Conservation (phyloP, 2,888 invertebrate species). For the Pteria penguin region DNA sequence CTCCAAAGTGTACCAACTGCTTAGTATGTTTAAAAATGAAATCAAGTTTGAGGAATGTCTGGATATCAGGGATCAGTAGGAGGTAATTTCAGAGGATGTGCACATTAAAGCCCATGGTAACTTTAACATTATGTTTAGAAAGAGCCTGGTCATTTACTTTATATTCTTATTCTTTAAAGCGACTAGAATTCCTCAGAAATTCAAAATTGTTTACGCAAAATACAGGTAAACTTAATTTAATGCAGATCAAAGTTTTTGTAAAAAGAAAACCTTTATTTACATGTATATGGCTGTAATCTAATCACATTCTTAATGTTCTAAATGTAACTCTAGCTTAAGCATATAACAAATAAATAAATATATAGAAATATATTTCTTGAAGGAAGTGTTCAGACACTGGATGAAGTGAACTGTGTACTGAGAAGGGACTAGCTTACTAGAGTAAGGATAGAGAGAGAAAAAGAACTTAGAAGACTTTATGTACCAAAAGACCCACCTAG, state of each 20-base stretch:
- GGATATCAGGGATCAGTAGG: conserved; percentile 16
- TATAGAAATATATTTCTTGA: background rate
- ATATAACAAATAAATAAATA: no score
- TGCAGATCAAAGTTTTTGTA: no score
- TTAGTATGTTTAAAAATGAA: conserved; percentile 23
- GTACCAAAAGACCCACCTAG: background rate
- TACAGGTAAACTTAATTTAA: no score
- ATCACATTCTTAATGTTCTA: no score
- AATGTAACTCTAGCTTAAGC: no score
- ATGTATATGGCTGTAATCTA: no score
- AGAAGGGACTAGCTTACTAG: conserved; percentile 17
- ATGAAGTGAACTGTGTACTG: background rate
- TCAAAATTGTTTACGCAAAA: no score
- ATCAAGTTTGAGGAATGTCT: conserved; percentile 22
- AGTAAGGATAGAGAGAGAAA: conserved; percentile 15
- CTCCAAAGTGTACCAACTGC: conserved; percentile 2
- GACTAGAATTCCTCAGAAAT: no score
- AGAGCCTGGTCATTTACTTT: no score
- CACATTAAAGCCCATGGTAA: background rate
- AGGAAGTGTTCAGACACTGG: background rate
- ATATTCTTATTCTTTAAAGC: no score
- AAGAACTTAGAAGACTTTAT: background rate
- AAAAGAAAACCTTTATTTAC: no score
- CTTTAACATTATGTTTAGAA: no score
- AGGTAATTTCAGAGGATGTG: background rate